Conservation (phyloP, 2,888 invertebrate species). For the Augiades crinisus region DNA sequence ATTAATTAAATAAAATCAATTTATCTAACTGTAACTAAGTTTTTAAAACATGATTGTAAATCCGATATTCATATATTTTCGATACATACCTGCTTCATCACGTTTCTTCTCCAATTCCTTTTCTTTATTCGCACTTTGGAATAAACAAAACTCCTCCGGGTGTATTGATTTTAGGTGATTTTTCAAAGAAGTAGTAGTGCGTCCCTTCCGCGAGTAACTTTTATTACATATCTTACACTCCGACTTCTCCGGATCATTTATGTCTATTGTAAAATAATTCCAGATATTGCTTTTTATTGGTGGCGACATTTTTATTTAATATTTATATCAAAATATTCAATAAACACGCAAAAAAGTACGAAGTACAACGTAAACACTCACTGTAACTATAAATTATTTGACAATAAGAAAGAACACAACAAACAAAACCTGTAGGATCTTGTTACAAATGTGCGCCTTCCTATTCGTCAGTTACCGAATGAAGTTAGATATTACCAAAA, state of each 20-base stretch:
- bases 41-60: not conserved
- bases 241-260: constrained; percentile 29
- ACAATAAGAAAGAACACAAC: not conserved
- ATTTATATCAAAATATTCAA: not conserved
- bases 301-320: constrained; percentile 24
- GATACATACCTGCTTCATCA: not conserved
- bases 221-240: constrained; percentile 35
- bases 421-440: not conserved
- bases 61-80: not conserved
- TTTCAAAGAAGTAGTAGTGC: constrained; percentile 33
- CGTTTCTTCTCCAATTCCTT: not conserved
- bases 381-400: not conserved
- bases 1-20: not conserved
- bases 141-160: constrained; percentile 24
- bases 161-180: constrained; percentile 32
- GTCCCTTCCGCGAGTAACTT: constrained; percentile 35
- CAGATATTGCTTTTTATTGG: constrained; percentile 31
- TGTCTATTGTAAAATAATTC: constrained; percentile 30
- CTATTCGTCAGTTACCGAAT: not conserved
- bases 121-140: constrained; percentile 20
- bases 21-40: not conserved
- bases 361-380: not conserved
- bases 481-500: not conserved
- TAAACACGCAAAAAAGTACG: not conserved
- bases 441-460: not conserved